These are phyloP conservation scores for Drosophila paracracens DNA, from an alignment of 2,888 invertebrate genomes.

Conservation along the genomic window DNA sequence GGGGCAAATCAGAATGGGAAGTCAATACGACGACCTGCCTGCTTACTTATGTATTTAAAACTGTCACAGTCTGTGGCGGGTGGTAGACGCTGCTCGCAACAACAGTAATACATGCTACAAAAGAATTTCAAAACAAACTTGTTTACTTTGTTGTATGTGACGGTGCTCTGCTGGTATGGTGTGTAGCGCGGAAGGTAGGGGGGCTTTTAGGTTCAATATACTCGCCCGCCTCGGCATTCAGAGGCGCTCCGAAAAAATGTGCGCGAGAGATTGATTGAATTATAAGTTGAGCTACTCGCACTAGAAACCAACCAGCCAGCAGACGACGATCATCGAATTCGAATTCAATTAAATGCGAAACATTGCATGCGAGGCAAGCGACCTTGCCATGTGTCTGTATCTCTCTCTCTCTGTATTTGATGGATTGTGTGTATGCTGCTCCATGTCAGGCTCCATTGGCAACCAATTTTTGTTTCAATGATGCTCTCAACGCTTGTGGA, in stretches of 20 bases:
- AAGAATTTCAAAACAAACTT: conserved; percentile 73
- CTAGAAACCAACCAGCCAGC: not conserved
- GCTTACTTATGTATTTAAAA: conserved; percentile 44
- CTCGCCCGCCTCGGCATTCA: conserved; percentile 50
- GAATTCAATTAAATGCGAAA: conserved; percentile 57
- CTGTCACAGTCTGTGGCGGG: conserved; percentile 20
- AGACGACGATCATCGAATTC: conserved; percentile 28
- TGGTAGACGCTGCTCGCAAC: conserved; percentile 30
- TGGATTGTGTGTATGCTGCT: conserved; percentile 23
- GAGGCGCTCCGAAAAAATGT: conserved; percentile 35
- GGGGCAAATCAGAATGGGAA: conserved; percentile 22
- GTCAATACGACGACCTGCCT: conserved; percentile 42
- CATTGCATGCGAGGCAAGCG: conserved; percentile 47
- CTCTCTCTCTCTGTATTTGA: conserved; percentile 35
- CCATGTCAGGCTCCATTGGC: conserved; percentile 56
- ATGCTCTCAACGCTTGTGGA: conserved; percentile 14
- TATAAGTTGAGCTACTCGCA: conserved; percentile 37
- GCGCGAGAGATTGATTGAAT: conserved; percentile 66
- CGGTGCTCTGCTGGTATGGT: not conserved
- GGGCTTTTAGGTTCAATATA: conserved; percentile 67
- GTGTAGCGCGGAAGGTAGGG: not conserved
- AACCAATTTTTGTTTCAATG: conserved; percentile 52
- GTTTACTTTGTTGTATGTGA: conserved; percentile 51
- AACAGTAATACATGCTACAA: conserved; percentile 45
- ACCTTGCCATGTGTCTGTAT: conserved; percentile 64